Conservation (phyloP, 2,113 vertebrate genomes). For the Strigops habroptila region DNA sequence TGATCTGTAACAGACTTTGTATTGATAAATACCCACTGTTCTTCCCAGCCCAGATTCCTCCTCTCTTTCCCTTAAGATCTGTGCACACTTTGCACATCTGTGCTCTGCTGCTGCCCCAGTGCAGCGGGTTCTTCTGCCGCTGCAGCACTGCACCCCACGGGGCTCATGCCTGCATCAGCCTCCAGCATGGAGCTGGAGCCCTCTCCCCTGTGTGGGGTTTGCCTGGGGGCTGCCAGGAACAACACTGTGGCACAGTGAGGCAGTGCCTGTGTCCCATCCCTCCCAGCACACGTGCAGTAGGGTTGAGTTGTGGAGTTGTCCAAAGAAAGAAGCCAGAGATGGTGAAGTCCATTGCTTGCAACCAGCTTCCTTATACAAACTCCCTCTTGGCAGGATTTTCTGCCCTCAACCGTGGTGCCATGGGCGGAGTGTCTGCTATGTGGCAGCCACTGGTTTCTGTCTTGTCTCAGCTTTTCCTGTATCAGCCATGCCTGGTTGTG, state of each 20-base stretch:
- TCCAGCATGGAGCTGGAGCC: background rate
- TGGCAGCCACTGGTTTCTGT: background rate
- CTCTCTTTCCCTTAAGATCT: background rate
- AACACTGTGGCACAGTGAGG: background rate
- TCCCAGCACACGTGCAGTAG: background rate
- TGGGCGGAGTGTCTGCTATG: background rate
- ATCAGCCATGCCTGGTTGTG: background rate
- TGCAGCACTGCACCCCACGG: accelerated
- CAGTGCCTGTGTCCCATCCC: accelerated
- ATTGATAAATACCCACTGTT: constrained; percentile 17
- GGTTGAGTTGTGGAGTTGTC: background rate
- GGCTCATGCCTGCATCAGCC: background rate
- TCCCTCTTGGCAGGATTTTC: background rate
- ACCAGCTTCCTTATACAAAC: background rate
- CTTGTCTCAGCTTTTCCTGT: background rate
- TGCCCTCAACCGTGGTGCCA: background rate
- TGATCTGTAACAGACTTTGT: background rate
- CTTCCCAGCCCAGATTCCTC: background rate
- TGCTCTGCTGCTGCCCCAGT: background rate
- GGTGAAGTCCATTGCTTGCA: background rate
- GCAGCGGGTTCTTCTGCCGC: accelerated
- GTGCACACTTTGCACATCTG: no score
- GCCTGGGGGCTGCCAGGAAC: background rate
- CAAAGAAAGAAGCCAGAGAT: background rate
- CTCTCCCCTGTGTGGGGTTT: accelerated